Conservation (phyloP, 2,113 vertebrate species). For the Galemys pyrenaicus region DNA sequence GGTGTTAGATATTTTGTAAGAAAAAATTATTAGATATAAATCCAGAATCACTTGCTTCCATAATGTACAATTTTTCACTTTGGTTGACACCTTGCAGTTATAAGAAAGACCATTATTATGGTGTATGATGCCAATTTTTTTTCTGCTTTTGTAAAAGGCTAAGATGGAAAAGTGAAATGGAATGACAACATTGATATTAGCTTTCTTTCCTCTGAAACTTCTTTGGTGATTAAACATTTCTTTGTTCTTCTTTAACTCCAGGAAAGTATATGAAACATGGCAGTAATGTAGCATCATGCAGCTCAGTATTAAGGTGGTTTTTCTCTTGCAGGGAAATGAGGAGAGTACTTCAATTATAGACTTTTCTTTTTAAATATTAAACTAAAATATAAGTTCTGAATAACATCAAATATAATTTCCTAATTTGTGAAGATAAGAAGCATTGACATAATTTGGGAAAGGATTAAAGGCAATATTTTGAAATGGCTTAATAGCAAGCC, state of each 20-base stretch:
- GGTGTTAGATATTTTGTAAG: background rate
- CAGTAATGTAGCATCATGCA: rapidly evolving
- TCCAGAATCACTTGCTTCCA: background rate
- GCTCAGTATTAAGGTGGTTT: background rate
- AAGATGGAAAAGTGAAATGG: background rate
- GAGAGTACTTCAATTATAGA: background rate
- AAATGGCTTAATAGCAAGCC: background rate
- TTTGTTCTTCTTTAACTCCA: background rate
- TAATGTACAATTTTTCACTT: background rate
- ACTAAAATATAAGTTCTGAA: background rate
- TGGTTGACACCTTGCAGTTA: background rate
- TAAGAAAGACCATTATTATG: background rate
- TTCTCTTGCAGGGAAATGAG: background rate
- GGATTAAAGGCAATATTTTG: background rate
- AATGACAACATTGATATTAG: background rate
- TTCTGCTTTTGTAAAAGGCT: background rate
- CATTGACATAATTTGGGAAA: background rate
- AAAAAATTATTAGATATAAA: background rate
- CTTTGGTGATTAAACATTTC: background rate
- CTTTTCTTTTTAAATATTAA: background rate
- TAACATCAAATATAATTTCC: background rate
- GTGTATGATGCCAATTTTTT: too few relatives aligned
- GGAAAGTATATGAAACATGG: too few relatives aligned
- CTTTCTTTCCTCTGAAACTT: too few relatives aligned
- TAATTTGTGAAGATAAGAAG: background rate